A percentile compares a stretch with the other conserved stretches of the same genome.
phyloP scores from a whole-genome alignment of 2,113 vertebrate genomes.

The Pollimyrus isidori region DNA sequence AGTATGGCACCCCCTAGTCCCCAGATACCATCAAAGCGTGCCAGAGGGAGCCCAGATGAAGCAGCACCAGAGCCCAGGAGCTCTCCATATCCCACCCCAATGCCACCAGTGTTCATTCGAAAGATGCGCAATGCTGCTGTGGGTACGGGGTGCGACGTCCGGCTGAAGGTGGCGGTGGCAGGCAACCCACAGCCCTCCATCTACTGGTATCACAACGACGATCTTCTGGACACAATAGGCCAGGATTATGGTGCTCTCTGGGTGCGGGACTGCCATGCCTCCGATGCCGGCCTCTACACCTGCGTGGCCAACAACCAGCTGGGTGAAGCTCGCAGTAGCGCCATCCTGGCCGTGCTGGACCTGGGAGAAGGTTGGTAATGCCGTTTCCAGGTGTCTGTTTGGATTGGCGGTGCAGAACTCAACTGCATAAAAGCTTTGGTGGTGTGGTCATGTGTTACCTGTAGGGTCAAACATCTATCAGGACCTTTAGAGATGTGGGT shows the following conservation, averaged over 20 bases:
- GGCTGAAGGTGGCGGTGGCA: slow-evolving; percentile 75
- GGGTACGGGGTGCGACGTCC: slow-evolving; percentile 78
- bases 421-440: neutral
- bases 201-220: slow-evolving; percentile 86
- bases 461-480: neutral
- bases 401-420: neutral
- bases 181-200: slow-evolving; percentile 80
- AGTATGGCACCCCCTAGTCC: slow-evolving; percentile 67
- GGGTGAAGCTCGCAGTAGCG: slow-evolving; percentile 78
- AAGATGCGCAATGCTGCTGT: slow-evolving; percentile 83
- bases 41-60: slow-evolving; percentile 67
- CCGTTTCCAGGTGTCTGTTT: neutral
- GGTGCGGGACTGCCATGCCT: slow-evolving; percentile 81
- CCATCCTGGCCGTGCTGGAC: slow-evolving; percentile 81
- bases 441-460: neutral
- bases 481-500: neutral
- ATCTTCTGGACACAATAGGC: slow-evolving; percentile 62
- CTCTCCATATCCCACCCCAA: slow-evolving; percentile 32
- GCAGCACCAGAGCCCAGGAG: slow-evolving; percentile 40
- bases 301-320: slow-evolving; percentile 77
- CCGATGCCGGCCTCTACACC: slow-evolving; percentile 85
- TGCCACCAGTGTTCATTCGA: slow-evolving; percentile 68
- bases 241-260: slow-evolving; percentile 84
- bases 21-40: slow-evolving; percentile 74
- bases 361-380: slow-evolving; percentile 68